Percentiles rank a stretch among this genome's conserved stretches.
Evolutionary conservation across 2,797 vertebrate genomes (phyloP).

Genomic region (Rhynchonycteris naso): DNA sequence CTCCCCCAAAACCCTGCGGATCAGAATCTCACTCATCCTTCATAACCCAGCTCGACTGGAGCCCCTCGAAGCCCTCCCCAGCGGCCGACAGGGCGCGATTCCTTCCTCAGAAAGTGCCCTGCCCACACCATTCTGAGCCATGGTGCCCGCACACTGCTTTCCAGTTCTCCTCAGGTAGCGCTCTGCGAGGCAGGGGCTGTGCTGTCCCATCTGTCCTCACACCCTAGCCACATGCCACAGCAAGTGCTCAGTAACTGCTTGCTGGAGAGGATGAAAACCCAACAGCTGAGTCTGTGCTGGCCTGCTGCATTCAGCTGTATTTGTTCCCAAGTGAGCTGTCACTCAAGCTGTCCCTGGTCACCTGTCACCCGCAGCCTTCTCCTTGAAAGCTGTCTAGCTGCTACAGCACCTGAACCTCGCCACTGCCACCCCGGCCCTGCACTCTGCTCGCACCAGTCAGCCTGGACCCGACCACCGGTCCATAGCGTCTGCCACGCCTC

Average conservation of each 20-base stretch:
- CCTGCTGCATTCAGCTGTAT: not conserved
- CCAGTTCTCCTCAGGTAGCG: not conserved
- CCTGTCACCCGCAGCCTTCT: not conserved
- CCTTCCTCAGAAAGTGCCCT: not conserved
- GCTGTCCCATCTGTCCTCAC: not conserved
- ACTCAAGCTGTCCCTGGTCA: not conserved
- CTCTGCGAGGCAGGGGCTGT: not conserved
- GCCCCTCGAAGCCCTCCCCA: not conserved
- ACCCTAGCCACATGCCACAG: not conserved
- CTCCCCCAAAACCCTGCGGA: not conserved
- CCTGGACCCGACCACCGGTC: not conserved
- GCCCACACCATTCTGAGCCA: accelerated
- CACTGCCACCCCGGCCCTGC: not conserved
- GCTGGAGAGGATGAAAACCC: not conserved
- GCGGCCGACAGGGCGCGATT: not conserved
- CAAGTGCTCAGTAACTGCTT: not conserved
- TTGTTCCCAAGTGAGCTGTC: not conserved
- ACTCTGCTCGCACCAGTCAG: not conserved
- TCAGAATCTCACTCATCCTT: not conserved
- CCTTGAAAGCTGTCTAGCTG: not conserved
- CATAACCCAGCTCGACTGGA: not conserved
- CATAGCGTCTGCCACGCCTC: not conserved
- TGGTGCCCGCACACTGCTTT: not conserved
- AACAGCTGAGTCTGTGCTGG: no score
- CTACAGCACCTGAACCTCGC: not conserved